A percentile compares a stretch with the other conserved stretches of the same genome.
Evolutionary conservation across 2,888 invertebrate species (phyloP).

Genomic region (Amiota mariae): DNA sequence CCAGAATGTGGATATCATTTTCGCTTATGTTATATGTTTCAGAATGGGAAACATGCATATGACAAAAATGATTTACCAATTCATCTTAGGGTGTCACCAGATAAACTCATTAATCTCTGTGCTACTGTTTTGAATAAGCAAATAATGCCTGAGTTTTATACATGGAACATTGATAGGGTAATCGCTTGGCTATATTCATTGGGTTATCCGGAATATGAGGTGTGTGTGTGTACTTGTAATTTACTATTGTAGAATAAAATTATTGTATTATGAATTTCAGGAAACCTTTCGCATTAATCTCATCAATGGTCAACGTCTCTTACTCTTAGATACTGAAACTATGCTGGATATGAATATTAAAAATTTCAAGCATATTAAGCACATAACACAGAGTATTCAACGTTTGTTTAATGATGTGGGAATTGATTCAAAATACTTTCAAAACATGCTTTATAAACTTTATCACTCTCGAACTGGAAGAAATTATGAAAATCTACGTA

Average conservation of each 20-base stretch:
- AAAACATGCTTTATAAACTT: neutral
- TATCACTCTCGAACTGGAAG: slow-evolving; percentile 10
- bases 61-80: slow-evolving; percentile 57
- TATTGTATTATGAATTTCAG: slow-evolving; percentile 42
- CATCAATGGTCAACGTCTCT: slow-evolving; percentile 74
- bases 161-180: slow-evolving; percentile 75
- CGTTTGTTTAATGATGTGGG: slow-evolving; percentile 48
- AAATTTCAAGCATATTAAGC: slow-evolving; percentile 74
- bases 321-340: slow-evolving; percentile 75
- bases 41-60: slow-evolving; percentile 48
- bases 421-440: neutral
- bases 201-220: slow-evolving; percentile 76
- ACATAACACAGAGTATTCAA: slow-evolving; percentile 70
- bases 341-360: slow-evolving; percentile 75
- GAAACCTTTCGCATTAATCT: slow-evolving; percentile 74
- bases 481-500: slow-evolving; percentile 11
- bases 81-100: slow-evolving; percentile 69
- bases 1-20: slow-evolving; percentile 48
- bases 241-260: no score
- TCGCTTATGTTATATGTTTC: slow-evolving; percentile 60
- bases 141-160: slow-evolving; percentile 72
- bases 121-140: slow-evolving; percentile 72
- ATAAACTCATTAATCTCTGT: slow-evolving; percentile 73
- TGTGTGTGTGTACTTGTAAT: slow-evolving; percentile 52
- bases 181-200: slow-evolving; percentile 74